Conservation (phyloP, 2,888 invertebrate species). For the Strigamia crassipes region DNA sequence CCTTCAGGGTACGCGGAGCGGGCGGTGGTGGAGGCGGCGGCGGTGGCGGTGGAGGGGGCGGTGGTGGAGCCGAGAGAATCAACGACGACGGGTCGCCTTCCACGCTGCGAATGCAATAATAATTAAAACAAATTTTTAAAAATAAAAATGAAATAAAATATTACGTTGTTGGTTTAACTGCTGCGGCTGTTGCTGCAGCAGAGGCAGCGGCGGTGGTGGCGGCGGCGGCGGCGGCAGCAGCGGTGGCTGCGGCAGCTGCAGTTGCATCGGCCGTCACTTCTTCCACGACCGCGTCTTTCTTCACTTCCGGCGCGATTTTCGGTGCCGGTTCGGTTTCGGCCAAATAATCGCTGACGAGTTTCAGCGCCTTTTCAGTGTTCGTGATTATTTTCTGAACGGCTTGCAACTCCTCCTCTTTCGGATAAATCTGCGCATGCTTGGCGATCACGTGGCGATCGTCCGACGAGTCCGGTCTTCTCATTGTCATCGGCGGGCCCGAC, state of each 20-base stretch:
- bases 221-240: background rate
- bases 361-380: slow-evolving; percentile 90
- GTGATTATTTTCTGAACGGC: slow-evolving; percentile 87
- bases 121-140: background rate
- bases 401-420: slow-evolving; percentile 84
- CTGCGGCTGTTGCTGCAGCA: no score
- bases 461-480: slow-evolving; percentile 83
- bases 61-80: background rate
- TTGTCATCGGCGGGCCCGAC: slow-evolving; percentile 50
- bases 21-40: background rate
- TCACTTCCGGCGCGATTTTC: background rate
- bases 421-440: slow-evolving; percentile 92
- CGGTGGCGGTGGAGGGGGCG: background rate
- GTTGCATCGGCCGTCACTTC: background rate
- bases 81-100: slow-evolving; percentile 8
- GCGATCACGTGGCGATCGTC: slow-evolving; percentile 95
- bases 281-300: background rate
- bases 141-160: background rate
- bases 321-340: slow-evolving; percentile 63
- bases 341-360: slow-evolving; percentile 88
- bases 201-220: background rate
- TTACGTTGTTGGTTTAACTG: background rate
- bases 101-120: background rate
- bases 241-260: no score
- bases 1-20: slow-evolving; percentile 78